These are phyloP conservation scores for Drosophila rufa DNA, from an alignment of 1,140 invertebrate genomes.

Conservation along the genomic window DNA sequence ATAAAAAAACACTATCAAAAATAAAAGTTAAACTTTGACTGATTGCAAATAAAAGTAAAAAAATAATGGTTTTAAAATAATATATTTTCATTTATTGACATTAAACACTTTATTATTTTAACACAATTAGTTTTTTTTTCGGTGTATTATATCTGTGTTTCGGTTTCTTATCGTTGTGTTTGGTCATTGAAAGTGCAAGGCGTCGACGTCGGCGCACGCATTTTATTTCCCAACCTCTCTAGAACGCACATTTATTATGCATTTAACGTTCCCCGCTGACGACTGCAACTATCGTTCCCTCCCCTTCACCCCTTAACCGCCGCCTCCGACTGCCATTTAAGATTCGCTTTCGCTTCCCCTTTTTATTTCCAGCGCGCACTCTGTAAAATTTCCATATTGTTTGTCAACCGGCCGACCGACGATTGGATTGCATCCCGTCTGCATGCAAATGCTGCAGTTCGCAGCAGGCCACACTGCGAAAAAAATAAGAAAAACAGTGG, in stretches of 20 bases:
- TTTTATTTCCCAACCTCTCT: conserved; percentile 66
- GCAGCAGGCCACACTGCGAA: conserved; percentile 1
- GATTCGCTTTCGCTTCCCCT: conserved; percentile 63
- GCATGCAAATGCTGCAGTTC: conserved; percentile 67
- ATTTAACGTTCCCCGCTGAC: conserved; percentile 72
- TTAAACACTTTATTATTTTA: neutral
- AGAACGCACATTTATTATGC: conserved; percentile 80
- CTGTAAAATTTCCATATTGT: conserved; percentile 76
- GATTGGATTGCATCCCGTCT: conserved; percentile 61
- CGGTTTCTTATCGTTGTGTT: conserved; percentile 58
- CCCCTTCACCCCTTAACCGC: neutral
- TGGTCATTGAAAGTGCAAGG: conserved; percentile 78
- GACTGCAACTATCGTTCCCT: conserved; percentile 46
- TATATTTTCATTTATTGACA: neutral
- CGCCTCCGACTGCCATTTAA: conserved; percentile 19
- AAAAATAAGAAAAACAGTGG: neutral
- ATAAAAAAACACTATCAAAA: too few relatives aligned
- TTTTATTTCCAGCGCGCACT: conserved; percentile 28
- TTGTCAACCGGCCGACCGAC: conserved; percentile 59
- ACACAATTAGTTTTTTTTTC: neutral
- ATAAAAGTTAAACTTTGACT: too few relatives aligned
- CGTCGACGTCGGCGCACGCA: conserved; percentile 67
- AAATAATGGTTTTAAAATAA: too few relatives aligned
- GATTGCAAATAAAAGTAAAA: too few relatives aligned
- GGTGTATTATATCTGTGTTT: conserved; percentile 21